Evolutionary conservation across 2,888 invertebrate species (phyloP).

Genomic region (Hofmannophila pseudospretella): DNA sequence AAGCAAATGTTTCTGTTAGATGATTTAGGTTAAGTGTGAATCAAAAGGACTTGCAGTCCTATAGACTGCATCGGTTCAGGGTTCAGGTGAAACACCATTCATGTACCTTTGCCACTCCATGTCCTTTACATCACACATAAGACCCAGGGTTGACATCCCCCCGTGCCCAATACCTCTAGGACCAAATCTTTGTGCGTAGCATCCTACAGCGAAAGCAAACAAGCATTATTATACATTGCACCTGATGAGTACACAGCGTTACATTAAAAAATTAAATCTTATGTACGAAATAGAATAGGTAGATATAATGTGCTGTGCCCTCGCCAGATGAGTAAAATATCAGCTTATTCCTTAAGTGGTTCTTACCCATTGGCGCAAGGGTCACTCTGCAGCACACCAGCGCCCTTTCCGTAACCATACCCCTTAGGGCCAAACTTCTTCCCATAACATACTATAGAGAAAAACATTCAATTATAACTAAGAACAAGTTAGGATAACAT

Average conservation of each 20-base stretch:
- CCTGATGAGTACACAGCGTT: conserved; percentile 55
- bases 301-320: conserved; percentile 43
- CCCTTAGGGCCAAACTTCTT: conserved; percentile 98
- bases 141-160: conserved; percentile 89
- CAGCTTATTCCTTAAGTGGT: conserved; percentile 44
- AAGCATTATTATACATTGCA: conserved; percentile 50
- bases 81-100: conserved; percentile 28
- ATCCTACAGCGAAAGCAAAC: conserved; percentile 83
- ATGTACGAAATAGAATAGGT: background rate
- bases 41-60: conserved; percentile 31
- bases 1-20: conserved; percentile 46
- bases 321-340: conserved; percentile 55
- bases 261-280: conserved; percentile 4
- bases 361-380: conserved; percentile 89
- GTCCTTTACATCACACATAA: conserved; percentile 91
- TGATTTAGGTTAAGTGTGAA: conserved; percentile 34
- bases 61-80: conserved; percentile 38
- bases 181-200: conserved; percentile 97
- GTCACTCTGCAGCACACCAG: conserved; percentile 94
- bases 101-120: conserved; percentile 84
- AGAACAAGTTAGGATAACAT: conserved; percentile 16
- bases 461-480: conserved; percentile 46
- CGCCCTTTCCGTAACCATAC: conserved; percentile 98
- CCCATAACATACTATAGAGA: conserved; percentile 91
- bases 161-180: conserved; percentile 96